Conservation (phyloP, 1,140 invertebrate genomes). For the Glomeris maerens region DNA sequence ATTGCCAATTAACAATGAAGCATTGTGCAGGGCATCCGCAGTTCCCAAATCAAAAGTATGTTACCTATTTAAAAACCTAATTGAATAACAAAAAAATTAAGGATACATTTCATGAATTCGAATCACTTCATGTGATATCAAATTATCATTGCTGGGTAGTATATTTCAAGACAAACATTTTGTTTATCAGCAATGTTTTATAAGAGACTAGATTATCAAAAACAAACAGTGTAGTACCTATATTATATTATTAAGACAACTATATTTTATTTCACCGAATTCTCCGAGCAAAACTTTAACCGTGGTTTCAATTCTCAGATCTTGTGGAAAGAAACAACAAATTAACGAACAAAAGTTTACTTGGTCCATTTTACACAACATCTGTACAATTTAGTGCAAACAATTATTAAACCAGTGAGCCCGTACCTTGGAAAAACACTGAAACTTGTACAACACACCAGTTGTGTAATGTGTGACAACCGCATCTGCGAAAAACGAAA, state of each 20-base stretch:
- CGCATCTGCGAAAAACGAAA: conserved; percentile 20
- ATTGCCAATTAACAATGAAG: not conserved
- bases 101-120: not conserved
- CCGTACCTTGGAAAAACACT: conserved; percentile 32
- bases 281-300: conserved; percentile 22
- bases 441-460: conserved; percentile 50
- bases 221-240: no score
- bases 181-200: no score
- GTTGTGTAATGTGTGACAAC: conserved; percentile 37
- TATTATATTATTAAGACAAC: conserved; percentile 20
- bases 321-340: conserved; percentile 23
- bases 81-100: conserved; percentile 1
- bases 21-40: not conserved
- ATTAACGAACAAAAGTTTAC: conserved; percentile 19
- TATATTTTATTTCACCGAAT: conserved; percentile 20
- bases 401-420: not conserved
- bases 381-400: not conserved
- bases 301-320: conserved; percentile 6
- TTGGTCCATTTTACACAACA: conserved; percentile 8
- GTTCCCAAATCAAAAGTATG: not conserved
- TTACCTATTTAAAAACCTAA: not conserved
- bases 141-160: no score
- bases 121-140: conserved; percentile 1
- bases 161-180: no score
- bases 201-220: no score